These are phyloP conservation scores for Lucinisca nassula DNA, from an alignment of 2,888 invertebrate species.

Conservation along the genomic window DNA sequence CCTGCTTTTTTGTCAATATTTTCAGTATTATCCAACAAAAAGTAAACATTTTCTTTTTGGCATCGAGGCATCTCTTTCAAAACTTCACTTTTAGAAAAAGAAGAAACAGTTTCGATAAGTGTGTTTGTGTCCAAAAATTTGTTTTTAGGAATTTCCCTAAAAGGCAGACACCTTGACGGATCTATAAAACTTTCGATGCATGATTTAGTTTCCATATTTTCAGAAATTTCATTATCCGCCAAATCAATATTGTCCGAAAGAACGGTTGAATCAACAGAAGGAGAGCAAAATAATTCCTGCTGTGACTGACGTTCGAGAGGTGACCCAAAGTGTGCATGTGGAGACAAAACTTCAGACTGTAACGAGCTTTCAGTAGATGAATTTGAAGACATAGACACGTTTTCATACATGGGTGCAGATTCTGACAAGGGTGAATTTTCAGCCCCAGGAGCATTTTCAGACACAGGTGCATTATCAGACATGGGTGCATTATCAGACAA, in stretches of 20 bases:
- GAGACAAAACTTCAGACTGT: background rate
- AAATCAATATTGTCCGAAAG: background rate
- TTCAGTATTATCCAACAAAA: too few species aligned
- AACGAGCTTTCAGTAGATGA: too few species aligned
- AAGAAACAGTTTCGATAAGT: background rate
- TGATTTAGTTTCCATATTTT: background rate
- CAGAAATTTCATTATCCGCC: background rate
- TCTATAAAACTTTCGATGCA: background rate
- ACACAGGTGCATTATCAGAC: background rate
- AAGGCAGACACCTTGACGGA: background rate
- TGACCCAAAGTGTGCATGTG: background rate
- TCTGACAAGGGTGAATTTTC: too few species aligned
- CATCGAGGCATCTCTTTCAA: too few species aligned
- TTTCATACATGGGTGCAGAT: too few species aligned
- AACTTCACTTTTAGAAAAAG: background rate
- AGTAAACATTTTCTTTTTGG: too few species aligned
- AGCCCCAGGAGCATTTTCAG: too few species aligned
- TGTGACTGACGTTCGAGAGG: background rate
- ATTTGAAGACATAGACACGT: background rate
- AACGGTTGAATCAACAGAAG: background rate
- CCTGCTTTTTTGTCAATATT: too few species aligned
- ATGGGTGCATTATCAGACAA: background rate
- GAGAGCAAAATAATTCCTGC: background rate
- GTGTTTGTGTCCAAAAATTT: background rate
- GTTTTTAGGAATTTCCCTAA: background rate